These are phyloP conservation scores for Athalia rosae DNA, from an alignment of 2,888 invertebrate genomes.

Conservation along the genomic window DNA sequence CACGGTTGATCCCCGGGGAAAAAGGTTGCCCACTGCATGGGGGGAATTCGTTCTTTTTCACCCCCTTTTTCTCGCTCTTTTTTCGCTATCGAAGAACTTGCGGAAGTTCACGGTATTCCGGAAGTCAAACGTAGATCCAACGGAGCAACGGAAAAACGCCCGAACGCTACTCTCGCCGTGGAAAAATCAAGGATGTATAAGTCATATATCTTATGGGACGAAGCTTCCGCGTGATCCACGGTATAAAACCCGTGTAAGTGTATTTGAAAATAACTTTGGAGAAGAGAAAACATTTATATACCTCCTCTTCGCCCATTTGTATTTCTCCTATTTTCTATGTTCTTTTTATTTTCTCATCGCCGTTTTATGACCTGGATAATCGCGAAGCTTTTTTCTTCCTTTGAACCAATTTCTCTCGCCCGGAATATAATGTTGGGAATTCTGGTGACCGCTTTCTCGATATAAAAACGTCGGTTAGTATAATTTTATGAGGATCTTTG, in stretches of 20 bases:
- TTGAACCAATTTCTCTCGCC: neutral
- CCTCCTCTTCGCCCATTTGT: neutral
- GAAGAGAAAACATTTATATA: neutral
- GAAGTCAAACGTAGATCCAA: neutral
- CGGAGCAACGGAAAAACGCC: neutral
- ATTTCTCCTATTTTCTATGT: too few species aligned
- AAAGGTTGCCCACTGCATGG: neutral
- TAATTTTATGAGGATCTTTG: slow-evolving; percentile 9
- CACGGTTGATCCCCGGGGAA: neutral
- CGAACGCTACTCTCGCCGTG: too few species aligned
- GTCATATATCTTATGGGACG: too few species aligned
- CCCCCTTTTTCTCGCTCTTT: too few species aligned
- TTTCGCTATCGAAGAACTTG: neutral
- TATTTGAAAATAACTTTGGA: neutral
- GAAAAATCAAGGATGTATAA: too few species aligned
- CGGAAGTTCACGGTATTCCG: neutral
- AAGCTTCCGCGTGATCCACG: too few species aligned
- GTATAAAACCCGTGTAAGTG: too few species aligned
- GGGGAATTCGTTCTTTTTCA: too few species aligned
- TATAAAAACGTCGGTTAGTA: slow-evolving; percentile 29
- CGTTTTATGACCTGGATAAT: too few species aligned
- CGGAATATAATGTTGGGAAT: neutral
- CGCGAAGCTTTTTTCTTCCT: too few species aligned
- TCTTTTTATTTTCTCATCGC: too few species aligned
- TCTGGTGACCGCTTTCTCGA: slow-evolving; percentile 10